phyloP scores from a whole-genome alignment of 1,140 invertebrate genomes.

The Atta texana region DNA sequence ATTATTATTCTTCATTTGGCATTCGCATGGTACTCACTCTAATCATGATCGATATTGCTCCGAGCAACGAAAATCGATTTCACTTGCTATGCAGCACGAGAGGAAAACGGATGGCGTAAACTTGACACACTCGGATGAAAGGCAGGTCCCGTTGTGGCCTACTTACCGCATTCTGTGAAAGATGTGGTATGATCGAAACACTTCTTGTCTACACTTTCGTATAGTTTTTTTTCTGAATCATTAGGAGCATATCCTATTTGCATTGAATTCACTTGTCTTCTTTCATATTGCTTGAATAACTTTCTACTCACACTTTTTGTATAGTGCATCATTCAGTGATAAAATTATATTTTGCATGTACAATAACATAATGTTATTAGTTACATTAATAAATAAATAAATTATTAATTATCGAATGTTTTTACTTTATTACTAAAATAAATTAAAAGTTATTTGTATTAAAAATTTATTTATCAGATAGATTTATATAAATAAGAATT shows the following conservation, averaged over 20 bases:
- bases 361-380: too few species aligned
- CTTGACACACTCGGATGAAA: constrained; percentile 82
- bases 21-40: neutral
- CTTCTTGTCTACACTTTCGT: constrained; percentile 16
- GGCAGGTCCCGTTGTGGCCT: constrained; percentile 85
- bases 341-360: neutral
- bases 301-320: neutral
- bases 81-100: constrained; percentile 48
- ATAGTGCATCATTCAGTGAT: neutral
- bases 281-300: constrained; percentile 6
- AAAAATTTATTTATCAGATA: neutral
- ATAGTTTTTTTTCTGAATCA: neutral
- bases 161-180: constrained; percentile 80
- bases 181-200: constrained; percentile 61
- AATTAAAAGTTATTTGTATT: neutral
- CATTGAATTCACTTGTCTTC: neutral
- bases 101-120: constrained; percentile 70
- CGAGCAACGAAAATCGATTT: constrained; percentile 69
- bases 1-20: neutral
- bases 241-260: neutral
- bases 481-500: neutral
- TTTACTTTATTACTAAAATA: neutral
- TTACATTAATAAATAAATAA: neutral
- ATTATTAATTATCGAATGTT: neutral
- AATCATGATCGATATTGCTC: neutral